These are phyloP conservation scores for Trachelus iudaicus DNA, from an alignment of 2,888 invertebrate genomes.

Conservation along the genomic window DNA sequence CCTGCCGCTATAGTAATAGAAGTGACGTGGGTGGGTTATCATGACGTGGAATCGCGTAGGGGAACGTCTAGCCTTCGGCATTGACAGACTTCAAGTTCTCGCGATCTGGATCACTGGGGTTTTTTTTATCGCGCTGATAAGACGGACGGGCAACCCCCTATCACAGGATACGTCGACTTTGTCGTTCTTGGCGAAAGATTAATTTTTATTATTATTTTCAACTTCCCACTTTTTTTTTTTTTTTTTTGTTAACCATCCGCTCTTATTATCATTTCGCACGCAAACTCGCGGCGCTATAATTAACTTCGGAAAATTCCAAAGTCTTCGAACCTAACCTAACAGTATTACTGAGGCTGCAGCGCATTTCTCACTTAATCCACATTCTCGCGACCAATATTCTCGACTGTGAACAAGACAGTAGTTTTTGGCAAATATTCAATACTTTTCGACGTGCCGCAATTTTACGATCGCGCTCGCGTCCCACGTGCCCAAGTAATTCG, in stretches of 20 bases:
- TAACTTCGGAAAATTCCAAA: not conserved
- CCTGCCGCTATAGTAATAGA: not conserved
- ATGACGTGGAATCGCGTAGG: not conserved
- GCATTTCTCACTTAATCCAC: not conserved
- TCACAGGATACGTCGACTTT: not conserved
- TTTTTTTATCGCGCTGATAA: not conserved
- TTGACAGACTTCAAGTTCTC: not conserved
- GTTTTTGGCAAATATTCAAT: not conserved
- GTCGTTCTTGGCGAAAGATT: not conserved
- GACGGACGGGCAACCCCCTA: not conserved
- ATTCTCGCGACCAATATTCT: not conserved
- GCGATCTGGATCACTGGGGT: not conserved
- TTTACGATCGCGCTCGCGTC: not conserved
- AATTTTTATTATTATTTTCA: not conserved
- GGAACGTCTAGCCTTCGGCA: not conserved
- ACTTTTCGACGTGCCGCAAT: not conserved
- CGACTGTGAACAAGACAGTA: not conserved
- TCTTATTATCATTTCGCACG: not conserved
- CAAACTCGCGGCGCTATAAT: not conserved
- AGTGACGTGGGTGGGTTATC: not conserved
- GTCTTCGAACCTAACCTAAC: not conserved
- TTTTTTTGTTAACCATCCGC: not conserved
- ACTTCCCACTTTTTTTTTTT: not conserved
- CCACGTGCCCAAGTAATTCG: not conserved
- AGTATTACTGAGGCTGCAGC: not conserved